Conservation (phyloP, 2,797 vertebrate genomes). For the Neostethus bicornis region DNA sequence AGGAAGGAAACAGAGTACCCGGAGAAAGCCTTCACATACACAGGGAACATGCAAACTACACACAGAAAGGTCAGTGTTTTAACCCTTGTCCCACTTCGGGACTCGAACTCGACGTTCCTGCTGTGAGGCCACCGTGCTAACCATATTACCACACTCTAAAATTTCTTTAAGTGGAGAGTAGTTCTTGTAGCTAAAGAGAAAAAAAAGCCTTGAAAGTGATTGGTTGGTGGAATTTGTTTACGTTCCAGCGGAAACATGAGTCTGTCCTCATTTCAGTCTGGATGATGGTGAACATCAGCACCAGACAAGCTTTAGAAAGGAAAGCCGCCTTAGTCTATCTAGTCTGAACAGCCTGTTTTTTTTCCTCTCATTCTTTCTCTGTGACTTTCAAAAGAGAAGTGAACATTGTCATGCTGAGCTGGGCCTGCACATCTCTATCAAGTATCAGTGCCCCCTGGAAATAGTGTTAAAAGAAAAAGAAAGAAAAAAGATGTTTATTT, state of each 20-base stretch:
- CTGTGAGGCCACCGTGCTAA: no score
- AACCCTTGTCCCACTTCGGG: no score
- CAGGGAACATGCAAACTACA: no score
- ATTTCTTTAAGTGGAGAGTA: constrained; percentile 82
- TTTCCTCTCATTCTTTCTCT: constrained; percentile 13
- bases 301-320: constrained; percentile 50
- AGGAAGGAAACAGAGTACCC: no score
- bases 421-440: constrained; percentile 56
- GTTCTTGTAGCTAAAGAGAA: constrained; percentile 75
- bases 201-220: constrained; percentile 67
- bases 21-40: no score
- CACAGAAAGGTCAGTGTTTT: no score
- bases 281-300: constrained; percentile 44
- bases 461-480: constrained; percentile 36
- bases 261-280: constrained; percentile 58
- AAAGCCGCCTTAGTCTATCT: constrained; percentile 40
- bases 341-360: constrained; percentile 14
- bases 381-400: constrained; percentile 44
- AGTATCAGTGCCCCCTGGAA: constrained; percentile 46
- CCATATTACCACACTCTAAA: constrained; percentile 75
- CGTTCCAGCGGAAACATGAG: constrained; percentile 29
- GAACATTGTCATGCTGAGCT: constrained; percentile 59
- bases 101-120: no score
- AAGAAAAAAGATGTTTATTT: constrained; percentile 41
- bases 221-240: constrained; percentile 60